phyloP scores from a whole-genome alignment of 2,797 vertebrate species.

The Spea hammondii region DNA sequence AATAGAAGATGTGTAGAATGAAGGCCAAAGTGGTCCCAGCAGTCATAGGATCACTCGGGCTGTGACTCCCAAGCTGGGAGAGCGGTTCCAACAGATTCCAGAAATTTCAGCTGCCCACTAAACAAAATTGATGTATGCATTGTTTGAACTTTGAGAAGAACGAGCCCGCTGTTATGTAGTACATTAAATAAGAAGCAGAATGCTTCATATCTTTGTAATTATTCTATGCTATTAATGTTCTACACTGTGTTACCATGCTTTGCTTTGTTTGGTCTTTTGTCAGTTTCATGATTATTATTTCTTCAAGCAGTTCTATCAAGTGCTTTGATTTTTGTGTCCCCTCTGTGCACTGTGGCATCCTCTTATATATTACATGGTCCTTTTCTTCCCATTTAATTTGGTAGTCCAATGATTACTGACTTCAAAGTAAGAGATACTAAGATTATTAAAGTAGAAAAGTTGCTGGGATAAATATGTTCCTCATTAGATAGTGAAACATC shows the following conservation, averaged over 20 bases:
- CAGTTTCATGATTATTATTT: slow-evolving; percentile 30
- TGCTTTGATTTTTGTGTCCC: slow-evolving; percentile 28
- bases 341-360: slow-evolving; percentile 4
- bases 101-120: too few species aligned
- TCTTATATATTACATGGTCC: slow-evolving; percentile 29
- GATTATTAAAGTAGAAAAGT: slow-evolving; percentile 39
- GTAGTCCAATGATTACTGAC: slow-evolving; percentile 18
- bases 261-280: slow-evolving; percentile 24
- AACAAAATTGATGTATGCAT: too few species aligned
- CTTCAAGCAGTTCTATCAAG: neutral
- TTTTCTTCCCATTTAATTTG: slow-evolving; percentile 28
- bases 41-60: too few species aligned
- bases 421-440: slow-evolving; percentile 38
- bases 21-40: too few species aligned
- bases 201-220: too few species aligned
- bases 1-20: too few species aligned
- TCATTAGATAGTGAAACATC: slow-evolving; percentile 39
- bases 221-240: neutral
- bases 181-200: too few species aligned
- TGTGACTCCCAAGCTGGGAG: too few species aligned
- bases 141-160: too few species aligned
- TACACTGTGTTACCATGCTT: neutral
- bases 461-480: slow-evolving; percentile 37
- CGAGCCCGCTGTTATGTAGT: too few species aligned
- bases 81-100: too few species aligned